Conservation (phyloP, 2,113 vertebrate species). For the Oncorhynchus tshawytscha region DNA sequence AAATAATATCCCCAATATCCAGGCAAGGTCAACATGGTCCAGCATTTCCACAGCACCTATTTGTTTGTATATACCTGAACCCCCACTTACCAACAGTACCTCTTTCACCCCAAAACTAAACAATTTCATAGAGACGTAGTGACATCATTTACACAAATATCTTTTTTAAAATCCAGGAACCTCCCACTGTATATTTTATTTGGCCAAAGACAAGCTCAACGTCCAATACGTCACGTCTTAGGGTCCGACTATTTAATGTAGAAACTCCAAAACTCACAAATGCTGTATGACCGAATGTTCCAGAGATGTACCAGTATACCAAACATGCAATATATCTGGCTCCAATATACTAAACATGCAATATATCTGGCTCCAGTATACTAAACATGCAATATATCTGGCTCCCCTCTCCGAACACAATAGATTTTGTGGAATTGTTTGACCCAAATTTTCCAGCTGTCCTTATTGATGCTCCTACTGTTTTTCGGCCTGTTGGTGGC, state of each 20-base stretch:
- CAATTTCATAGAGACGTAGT: slow-evolving; percentile 68
- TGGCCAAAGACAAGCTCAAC: slow-evolving; percentile 80
- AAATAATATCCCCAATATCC: slow-evolving; percentile 33
- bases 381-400: slow-evolving; percentile 96
- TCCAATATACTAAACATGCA: slow-evolving; percentile 86
- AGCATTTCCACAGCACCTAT: slow-evolving; percentile 48
- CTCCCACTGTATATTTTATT: slow-evolving; percentile 97
- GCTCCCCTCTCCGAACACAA: slow-evolving; percentile 90
- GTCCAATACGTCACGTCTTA: slow-evolving; percentile 90
- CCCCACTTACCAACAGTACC: slow-evolving; percentile 43
- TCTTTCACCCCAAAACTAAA: slow-evolving; percentile 59
- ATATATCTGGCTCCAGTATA: slow-evolving; percentile 89
- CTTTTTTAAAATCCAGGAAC: slow-evolving; percentile 90
- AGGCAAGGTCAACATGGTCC: slow-evolving; percentile 47
- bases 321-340: slow-evolving; percentile 94
- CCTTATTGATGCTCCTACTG: slow-evolving; percentile 96
- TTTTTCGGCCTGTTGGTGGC: slow-evolving; percentile 99
- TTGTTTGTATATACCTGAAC: slow-evolving; percentile 50
- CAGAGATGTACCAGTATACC: slow-evolving; percentile 84
- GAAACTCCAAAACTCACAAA: slow-evolving; percentile 99
- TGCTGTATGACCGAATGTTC: slow-evolving; percentile 88
- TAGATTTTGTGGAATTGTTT: slow-evolving; percentile 96
- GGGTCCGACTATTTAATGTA: slow-evolving; percentile 93
- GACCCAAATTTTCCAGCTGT: slow-evolving; percentile 92
- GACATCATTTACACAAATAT: slow-evolving; percentile 94